Percentiles rank a stretch among this genome's conserved stretches.
Evolutionary conservation across 2,888 invertebrate species (phyloP).

Genomic region (Pachycephus smyrnensis): DNA sequence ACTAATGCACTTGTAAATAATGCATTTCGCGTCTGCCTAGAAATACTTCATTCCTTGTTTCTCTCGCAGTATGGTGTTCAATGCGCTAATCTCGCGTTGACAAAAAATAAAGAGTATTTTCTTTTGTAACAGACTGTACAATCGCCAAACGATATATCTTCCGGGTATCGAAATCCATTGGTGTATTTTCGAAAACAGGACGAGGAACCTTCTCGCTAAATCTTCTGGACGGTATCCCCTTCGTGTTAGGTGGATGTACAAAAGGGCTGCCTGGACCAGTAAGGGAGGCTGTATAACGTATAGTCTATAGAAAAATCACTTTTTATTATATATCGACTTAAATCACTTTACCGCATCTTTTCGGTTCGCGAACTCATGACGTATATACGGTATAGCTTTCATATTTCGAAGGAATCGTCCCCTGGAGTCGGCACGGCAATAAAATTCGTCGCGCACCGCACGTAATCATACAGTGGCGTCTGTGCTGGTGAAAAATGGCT

Average conservation of each 20-base stretch:
- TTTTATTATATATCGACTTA: constrained; percentile 9
- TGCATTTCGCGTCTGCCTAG: constrained; percentile 26
- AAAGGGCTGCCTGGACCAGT: background rate
- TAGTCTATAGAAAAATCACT: background rate
- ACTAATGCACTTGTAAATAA: constrained; percentile 40
- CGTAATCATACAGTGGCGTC: constrained; percentile 13
- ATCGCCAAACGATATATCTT: background rate
- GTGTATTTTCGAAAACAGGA: background rate
- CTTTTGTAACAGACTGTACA: background rate
- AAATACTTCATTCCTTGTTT: background rate
- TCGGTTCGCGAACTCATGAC: background rate
- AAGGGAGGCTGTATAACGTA: background rate
- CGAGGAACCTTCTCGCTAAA: background rate
- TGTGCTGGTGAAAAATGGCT: constrained; percentile 1
- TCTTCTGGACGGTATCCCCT: background rate
- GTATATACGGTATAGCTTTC: constrained; percentile 16
- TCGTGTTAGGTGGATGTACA: background rate
- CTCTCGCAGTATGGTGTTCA: background rate
- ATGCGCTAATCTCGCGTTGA: background rate
- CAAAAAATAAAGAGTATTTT: background rate
- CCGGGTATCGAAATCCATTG: background rate
- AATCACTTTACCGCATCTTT: constrained; percentile 29
- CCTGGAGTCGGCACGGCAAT: constrained; percentile 16
- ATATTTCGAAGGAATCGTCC: constrained; percentile 21
- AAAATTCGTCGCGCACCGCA: constrained; percentile 21